Evolutionary conservation across 23 tunicate species (phyloP), one percentile per base, ranked within the genome.

Genomic region (Trididemnum miniatum): DNA sequence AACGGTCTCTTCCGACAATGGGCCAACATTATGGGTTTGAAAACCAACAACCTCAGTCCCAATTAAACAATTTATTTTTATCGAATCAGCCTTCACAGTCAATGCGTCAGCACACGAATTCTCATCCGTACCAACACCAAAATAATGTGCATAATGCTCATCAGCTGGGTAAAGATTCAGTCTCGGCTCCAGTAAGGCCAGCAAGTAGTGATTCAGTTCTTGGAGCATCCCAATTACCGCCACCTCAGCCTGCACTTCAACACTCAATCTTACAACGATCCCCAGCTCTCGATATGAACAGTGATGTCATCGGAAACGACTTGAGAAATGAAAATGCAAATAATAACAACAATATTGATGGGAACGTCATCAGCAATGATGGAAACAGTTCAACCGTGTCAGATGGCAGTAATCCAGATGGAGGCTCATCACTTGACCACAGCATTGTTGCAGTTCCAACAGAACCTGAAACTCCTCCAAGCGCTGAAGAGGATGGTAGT

Each of bases 401-500:
- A 0, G 90, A 86, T 31, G 52, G 71, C n/a, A 71, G 90, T 36
- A 69, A 71, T 26, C 20, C 26, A 0, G 90, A 86, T 32, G 77
- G 38, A 24, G 80, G 59, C 1, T n/a, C 29, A 2, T 67, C 66
- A 25, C 59, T 60, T 20, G 39, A 52, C 36, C 44, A 59, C 15
- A 79, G 71, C 36, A 52, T 79, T 1, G 39, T 76, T 22, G 33
- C 65, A 60, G 67, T 80, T 20, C 51, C 77, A 51, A 90, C 72
- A 23, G 86, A 29, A 2, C 85, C 97, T 12, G 97, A 91, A 44
- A 91, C 97, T 0, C 89, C 97, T 0, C 89, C 97, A 2, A 86
- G 91, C 23, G 82, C 90, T 9, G 97, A 91, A 65, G 97, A 91
- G 60, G 97, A 91, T 2, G 97, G 97, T 35, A 85, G 96, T 51